phyloP scores from a whole-genome alignment of 2,888 invertebrate species.

The Harpalus rufipes region DNA sequence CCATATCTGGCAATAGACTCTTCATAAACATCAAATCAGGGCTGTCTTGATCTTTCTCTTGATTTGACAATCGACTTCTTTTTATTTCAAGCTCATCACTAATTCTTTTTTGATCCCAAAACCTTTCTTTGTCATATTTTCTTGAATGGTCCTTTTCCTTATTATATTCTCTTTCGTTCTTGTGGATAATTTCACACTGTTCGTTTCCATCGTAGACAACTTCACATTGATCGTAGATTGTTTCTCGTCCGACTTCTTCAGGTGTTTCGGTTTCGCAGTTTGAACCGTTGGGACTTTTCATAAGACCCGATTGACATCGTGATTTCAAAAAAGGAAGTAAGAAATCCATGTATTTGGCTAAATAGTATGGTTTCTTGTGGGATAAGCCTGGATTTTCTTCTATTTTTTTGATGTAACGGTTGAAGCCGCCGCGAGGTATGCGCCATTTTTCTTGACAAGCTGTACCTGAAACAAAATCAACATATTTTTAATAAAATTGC shows the following conservation, averaged over 20 bases:
- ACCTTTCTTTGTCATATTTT: slow-evolving; percentile 6
- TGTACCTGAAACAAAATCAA: slow-evolving; percentile 12
- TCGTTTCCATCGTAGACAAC: slow-evolving; percentile 1
- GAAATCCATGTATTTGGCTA: slow-evolving; percentile 44
- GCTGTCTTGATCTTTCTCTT: not conserved
- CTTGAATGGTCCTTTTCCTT: not conserved
- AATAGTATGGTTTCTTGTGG: slow-evolving; percentile 36
- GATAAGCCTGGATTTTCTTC: slow-evolving; percentile 3
- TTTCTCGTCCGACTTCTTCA: slow-evolving; percentile 11
- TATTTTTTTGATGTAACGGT: slow-evolving; percentile 34
- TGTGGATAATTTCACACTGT: slow-evolving; percentile 25
- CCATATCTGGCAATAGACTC: slow-evolving; percentile 35
- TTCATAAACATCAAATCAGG: slow-evolving; percentile 40
- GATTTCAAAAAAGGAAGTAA: slow-evolving; percentile 23
- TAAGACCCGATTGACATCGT: not conserved
- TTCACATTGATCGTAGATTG: slow-evolving; percentile 33
- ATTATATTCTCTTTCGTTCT: not conserved
- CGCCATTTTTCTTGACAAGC: slow-evolving; percentile 44
- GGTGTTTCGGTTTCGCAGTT: slow-evolving; percentile 14
- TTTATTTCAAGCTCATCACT: slow-evolving; percentile 6
- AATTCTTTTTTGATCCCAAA: slow-evolving; percentile 2
- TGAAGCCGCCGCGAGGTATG: slow-evolving; percentile 18
- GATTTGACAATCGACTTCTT: not conserved
- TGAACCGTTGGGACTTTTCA: not conserved
- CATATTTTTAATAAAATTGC: not conserved